These are phyloP conservation scores for Macrotus californicus DNA, from an alignment of 2,113 vertebrate species.

Conservation along the genomic window DNA sequence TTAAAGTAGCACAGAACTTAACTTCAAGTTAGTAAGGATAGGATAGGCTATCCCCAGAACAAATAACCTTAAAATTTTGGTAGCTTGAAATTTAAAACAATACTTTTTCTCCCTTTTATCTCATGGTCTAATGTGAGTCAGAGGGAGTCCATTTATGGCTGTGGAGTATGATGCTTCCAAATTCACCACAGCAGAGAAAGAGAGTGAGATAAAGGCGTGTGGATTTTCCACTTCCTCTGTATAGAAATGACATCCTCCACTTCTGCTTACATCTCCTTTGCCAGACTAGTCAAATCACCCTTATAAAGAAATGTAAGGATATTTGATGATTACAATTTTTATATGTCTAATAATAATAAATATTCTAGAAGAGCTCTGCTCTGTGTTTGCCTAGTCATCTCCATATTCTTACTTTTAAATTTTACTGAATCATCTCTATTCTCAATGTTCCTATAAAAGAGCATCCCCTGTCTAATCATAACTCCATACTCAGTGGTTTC, in stretches of 20 bases:
- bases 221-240: background rate
- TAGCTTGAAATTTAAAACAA: background rate
- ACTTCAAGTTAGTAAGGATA: background rate
- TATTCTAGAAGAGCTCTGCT: background rate
- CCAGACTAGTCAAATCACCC: background rate
- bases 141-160: background rate
- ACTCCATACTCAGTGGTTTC: background rate
- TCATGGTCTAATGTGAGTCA: background rate
- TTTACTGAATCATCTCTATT: background rate
- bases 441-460: background rate
- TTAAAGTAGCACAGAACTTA: background rate
- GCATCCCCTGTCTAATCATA: background rate
- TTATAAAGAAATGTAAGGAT: background rate
- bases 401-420: background rate
- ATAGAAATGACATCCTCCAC: background rate
- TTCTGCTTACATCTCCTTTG: background rate
- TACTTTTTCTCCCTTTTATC: background rate
- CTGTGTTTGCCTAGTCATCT: background rate
- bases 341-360: background rate
- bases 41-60: background rate
- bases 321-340: background rate
- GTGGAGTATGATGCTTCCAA: background rate
- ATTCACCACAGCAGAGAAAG: background rate
- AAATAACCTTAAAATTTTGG: background rate
- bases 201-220: fast-evolving